Percentiles rank a stretch among this genome's conserved stretches.
Evolutionary conservation across 2,888 invertebrate species (phyloP).

Genomic region (Acanthacorydalis orientalis): DNA sequence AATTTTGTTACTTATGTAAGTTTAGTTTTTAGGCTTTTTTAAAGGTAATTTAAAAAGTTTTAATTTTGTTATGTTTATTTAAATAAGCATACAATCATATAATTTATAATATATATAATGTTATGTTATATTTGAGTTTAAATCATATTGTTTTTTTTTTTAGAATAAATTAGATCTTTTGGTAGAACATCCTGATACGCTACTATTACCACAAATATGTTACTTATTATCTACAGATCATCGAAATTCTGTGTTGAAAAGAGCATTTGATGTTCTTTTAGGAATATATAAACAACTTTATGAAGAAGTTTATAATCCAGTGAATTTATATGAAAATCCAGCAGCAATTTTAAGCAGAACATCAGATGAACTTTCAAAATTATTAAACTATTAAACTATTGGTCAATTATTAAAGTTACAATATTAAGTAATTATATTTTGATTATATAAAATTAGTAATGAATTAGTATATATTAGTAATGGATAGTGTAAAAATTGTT

Average conservation of each 20-base stretch:
- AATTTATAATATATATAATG: too few species aligned
- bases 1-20: too few species aligned
- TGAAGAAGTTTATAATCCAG: conserved; percentile 58
- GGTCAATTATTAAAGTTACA: not conserved
- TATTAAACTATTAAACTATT: not conserved
- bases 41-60: too few species aligned
- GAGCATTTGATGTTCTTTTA: conserved; percentile 71
- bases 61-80: too few species aligned
- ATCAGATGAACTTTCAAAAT: conserved; percentile 49
- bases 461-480: too few species aligned
- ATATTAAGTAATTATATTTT: too few species aligned
- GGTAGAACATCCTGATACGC: conserved; percentile 65
- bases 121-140: too few species aligned
- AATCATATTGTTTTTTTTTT: conserved; percentile 16
- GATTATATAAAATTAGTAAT: too few species aligned
- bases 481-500: not conserved
- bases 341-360: conserved; percentile 52
- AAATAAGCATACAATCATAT: too few species aligned
- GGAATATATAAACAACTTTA: conserved; percentile 80
- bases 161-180: conserved; percentile 79
- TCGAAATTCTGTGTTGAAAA: conserved; percentile 52
- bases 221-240: conserved; percentile 66
- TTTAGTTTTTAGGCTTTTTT: too few species aligned
- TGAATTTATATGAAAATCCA: conserved; percentile 63
- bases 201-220: conserved; percentile 72